These are phyloP conservation scores for Helicoverpa armigera DNA, from an alignment of 1,140 invertebrate species.

Conservation along the genomic window DNA sequence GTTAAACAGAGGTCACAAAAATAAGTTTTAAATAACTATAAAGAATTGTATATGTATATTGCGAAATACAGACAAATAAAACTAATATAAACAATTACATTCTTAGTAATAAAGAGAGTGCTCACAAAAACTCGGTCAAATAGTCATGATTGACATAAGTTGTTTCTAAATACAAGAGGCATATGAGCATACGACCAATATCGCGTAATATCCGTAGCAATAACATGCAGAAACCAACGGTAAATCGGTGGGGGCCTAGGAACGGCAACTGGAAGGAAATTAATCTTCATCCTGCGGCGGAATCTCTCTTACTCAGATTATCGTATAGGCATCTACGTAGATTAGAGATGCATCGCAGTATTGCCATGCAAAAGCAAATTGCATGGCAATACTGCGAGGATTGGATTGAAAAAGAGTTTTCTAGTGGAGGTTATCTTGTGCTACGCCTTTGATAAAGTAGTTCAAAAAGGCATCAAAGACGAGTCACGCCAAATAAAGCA, in stretches of 20 bases:
- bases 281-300: conserved; percentile 50
- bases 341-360: conserved; percentile 9
- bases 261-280: conserved; percentile 64
- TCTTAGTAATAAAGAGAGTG: no score
- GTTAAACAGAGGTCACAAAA: no score
- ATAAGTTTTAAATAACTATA: no score
- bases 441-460: conserved; percentile 8
- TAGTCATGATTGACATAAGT: no score
- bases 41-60: no score
- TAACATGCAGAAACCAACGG: conserved; percentile 49
- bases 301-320: conserved; percentile 25
- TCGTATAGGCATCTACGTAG: neutral
- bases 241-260: conserved; percentile 22
- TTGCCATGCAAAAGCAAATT: neutral
- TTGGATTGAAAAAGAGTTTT: neutral
- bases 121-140: no score
- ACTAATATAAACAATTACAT: no score
- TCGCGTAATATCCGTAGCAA: conserved; percentile 69
- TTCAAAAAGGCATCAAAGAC: conserved; percentile 24
- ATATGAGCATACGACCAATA: conserved; percentile 45
- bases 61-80: no score
- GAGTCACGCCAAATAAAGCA: conserved; percentile 33
- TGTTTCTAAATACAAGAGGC: neutral
- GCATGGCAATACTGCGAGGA: neutral
- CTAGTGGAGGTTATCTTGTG: neutral